phyloP scores from a whole-genome alignment of 1,140 invertebrate species.

The Drosophila elegans region DNA sequence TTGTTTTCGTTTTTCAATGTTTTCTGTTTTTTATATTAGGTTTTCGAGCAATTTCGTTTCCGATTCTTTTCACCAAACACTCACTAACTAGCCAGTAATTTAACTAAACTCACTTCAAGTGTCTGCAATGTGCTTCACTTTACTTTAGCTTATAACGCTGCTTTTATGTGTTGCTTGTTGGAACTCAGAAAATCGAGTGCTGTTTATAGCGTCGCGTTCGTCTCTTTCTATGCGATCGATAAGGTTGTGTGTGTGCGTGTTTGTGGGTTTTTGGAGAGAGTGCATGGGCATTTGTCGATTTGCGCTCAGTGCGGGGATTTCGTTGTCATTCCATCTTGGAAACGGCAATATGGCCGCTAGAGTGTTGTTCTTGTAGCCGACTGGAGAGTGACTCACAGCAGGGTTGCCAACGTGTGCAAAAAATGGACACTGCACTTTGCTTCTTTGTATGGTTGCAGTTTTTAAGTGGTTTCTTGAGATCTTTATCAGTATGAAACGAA shows the following conservation, averaged over 20 bases:
- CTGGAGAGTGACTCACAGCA: constrained; percentile 62
- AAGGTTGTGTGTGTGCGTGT: constrained; percentile 35
- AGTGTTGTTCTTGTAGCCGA: constrained; percentile 44
- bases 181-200: constrained; percentile 72
- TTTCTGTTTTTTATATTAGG: neutral
- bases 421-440: constrained; percentile 17
- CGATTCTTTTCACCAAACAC: neutral
- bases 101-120: constrained; percentile 57
- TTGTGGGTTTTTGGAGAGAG: constrained; percentile 36
- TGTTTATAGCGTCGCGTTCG: constrained; percentile 80
- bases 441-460: neutral
- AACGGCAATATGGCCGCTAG: constrained; percentile 62
- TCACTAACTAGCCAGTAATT: constrained; percentile 44
- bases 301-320: constrained; percentile 71
- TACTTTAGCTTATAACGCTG: constrained; percentile 34
- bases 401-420: constrained; percentile 56
- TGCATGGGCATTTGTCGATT: constrained; percentile 50
- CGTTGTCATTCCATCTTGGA: constrained; percentile 41
- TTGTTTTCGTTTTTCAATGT: constrained; percentile 25
- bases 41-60: neutral
- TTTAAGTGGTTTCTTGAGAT: constrained; percentile 13
- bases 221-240: constrained; percentile 75
- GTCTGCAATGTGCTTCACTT: constrained; percentile 17
- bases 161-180: constrained; percentile 63
- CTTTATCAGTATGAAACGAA: neutral